A percentile compares a stretch with the other conserved stretches of the same genome.
phyloP scores from a whole-genome alignment of 2,113 vertebrate genomes.

The Neopipo cinnamomea region DNA sequence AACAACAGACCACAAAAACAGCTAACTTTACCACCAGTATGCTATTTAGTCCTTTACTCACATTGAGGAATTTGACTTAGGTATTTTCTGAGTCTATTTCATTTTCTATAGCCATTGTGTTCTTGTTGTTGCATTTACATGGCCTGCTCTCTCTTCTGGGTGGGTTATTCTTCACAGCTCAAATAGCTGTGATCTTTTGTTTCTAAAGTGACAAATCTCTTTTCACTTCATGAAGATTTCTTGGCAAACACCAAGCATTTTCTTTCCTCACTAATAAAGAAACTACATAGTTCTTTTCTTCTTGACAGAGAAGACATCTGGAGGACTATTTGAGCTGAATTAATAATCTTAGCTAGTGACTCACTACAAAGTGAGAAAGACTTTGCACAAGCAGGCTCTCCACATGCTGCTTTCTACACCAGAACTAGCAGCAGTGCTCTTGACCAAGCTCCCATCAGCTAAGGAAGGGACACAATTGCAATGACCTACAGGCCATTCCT shows the following conservation, averaged over 20 bases:
- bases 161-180: background rate
- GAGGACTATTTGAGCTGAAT: background rate
- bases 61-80: background rate
- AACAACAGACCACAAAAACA: background rate
- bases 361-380: background rate
- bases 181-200: background rate
- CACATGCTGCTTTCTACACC: background rate
- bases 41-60: background rate
- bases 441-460: background rate
- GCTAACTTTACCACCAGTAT: background rate
- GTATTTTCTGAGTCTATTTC: background rate
- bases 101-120: background rate
- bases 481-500: background rate
- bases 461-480: fast-evolving
- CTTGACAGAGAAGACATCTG: background rate
- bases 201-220: background rate
- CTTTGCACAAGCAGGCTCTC: background rate
- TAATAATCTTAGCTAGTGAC: background rate
- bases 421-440: background rate
- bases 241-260: background rate
- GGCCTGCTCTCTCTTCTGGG: background rate
- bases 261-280: background rate
- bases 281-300: background rate
- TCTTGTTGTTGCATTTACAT: background rate
- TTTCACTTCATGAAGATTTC: background rate